Percentiles rank a stretch among this genome's conserved stretches.
phyloP scores from a whole-genome alignment of 2,113 vertebrate species.

The Platycercus adscitus region DNA sequence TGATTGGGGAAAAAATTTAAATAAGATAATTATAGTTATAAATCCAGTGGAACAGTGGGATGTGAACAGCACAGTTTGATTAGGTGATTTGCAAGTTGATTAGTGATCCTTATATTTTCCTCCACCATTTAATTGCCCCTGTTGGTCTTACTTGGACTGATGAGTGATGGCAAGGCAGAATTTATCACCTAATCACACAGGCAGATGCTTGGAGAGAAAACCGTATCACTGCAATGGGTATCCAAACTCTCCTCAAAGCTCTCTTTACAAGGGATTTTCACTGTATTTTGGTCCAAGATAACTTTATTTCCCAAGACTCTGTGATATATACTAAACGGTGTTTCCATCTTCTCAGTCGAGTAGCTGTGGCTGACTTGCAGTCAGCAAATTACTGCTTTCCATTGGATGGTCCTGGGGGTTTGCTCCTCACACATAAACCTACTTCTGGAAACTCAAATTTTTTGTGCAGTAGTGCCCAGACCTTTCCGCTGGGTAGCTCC shows the following conservation, averaged over 20 bases:
- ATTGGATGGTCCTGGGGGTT: neutral
- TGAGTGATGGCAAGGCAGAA: neutral
- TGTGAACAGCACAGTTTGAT: constrained; percentile 44
- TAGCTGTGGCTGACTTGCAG: neutral
- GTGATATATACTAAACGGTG: neutral
- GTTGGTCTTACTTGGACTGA: constrained; percentile 37
- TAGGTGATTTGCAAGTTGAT: constrained; percentile 69
- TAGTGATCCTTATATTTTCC: constrained; percentile 56
- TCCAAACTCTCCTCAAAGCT: neutral
- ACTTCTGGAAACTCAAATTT: neutral
- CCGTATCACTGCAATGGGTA: accelerated
- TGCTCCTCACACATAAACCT: neutral
- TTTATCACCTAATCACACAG: neutral
- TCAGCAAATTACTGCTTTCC: neutral
- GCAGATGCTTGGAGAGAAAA: neutral
- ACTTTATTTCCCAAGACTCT: neutral
- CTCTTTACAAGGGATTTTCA: neutral
- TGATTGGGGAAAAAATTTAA: constrained; percentile 65
- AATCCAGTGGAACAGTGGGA: constrained; percentile 56
- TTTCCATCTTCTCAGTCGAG: neutral
- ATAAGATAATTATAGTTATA: constrained; percentile 59
- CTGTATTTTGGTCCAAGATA: neutral
- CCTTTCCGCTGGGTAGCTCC: neutral
- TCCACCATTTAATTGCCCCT: constrained; percentile 33
- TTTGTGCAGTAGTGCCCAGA: neutral